Base-by-base conservation (phyloP, 2,888 invertebrate genomes). In the Cerceris rybyensis region DNA sequence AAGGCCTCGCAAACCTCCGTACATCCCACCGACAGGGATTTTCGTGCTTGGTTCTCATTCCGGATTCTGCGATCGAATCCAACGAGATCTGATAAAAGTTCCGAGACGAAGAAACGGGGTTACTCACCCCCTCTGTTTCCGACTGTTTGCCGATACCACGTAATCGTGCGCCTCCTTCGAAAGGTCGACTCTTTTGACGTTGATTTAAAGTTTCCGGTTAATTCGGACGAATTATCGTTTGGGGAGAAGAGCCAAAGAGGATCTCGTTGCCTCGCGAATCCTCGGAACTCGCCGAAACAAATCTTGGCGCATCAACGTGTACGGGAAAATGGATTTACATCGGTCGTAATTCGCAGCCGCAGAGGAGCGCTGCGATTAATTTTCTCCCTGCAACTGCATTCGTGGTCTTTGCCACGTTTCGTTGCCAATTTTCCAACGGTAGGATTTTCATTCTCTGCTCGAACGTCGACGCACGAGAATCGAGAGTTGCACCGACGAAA, bases 1-100 rank as follows among this genome's bases (percentile, higher is more conserved):
- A 91, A 91, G 91, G 87, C 89, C 88, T 87, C 85, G 86, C 87
- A 86, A 88, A 87, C 87, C 88, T 89, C 83, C 85, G 85, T 90
- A 88, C 89, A 89, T 88, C 89, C 88, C 87, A 72, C 82, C 84
- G 80, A 83, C 83, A 83, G 81, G 83, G 81, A 85, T 85, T 87
- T 84, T 82, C 82, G 64, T 52, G 74, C 84, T 81, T 65, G 87
- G 85, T 88, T 85, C 89, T 89, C 89, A 88, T 86, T 81, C 71
- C 73, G 67, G 67, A 80, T 72, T 68, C 70, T 63, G 4, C 73
- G 59, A 55, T 50, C 42, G 49, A 39, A 8, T 57, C 9, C 55
- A 42, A 52, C 42, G 68, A 73, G 65, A 72, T 72, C 70, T 70
- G 75, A 83, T 81, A 74, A 81, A 50, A 66, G 28, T 75, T 68